Percentiles rank a stretch among this genome's conserved stretches.
phyloP scores from a whole-genome alignment of 2,113 vertebrate species.

The Eleginops maclovinus region DNA sequence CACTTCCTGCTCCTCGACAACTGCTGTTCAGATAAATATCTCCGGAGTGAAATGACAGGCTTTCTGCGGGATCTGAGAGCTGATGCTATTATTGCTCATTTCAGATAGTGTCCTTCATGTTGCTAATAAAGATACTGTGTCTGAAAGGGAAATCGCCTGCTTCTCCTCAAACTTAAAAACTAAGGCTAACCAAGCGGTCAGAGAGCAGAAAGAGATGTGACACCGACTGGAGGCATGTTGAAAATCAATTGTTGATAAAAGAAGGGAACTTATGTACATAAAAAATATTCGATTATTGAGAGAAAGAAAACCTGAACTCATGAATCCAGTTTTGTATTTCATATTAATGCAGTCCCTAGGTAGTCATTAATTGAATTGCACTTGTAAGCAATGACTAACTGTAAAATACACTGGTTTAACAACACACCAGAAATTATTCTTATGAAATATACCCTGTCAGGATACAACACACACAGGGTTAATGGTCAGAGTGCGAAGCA shows the following conservation, averaged over 20 bases:
- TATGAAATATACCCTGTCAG: constrained; percentile 8
- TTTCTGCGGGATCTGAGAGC: constrained; percentile 8
- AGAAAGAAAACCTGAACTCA: not conserved
- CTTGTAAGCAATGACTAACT: not conserved
- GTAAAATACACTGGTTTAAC: constrained; percentile 8
- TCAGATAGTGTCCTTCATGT: constrained; percentile 17
- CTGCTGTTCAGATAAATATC: constrained; percentile 35
- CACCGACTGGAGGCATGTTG: not conserved
- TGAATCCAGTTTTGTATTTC: not conserved
- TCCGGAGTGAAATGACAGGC: constrained; percentile 20
- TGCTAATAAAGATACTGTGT: constrained; percentile 5
- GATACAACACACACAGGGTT: constrained; percentile 4
- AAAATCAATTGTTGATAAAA: not conserved
- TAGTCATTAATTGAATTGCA: not conserved
- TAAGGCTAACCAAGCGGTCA: not conserved
- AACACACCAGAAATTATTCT: not conserved
- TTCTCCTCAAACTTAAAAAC: constrained; percentile 33
- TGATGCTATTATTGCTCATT: constrained; percentile 10
- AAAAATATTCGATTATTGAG: not conserved
- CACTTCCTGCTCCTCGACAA: not conserved
- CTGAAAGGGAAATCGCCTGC: constrained; percentile 1
- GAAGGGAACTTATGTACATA: not conserved
- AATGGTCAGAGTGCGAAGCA: not conserved
- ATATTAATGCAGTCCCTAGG: not conserved
- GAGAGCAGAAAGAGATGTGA: not conserved